Base-by-base conservation (phyloP, 1,140 invertebrate species). In the Mizuhopecten yessoensis region DNA sequence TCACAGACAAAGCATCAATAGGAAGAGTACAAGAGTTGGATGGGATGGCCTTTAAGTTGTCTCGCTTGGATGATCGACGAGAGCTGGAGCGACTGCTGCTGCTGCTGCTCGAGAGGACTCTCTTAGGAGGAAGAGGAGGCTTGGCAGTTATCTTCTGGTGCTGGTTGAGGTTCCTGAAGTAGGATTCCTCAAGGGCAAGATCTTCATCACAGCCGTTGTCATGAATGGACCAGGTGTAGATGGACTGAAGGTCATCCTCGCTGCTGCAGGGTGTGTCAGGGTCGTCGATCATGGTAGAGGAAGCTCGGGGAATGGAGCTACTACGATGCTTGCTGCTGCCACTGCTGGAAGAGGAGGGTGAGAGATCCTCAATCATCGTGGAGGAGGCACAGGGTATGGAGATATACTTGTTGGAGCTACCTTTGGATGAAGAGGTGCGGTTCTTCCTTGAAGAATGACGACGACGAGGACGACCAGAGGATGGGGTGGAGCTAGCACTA, bases 141-240 rank as follows among this genome's bases (percentile, higher is more conserved):
- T 90, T 93, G 34, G 86, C 89, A 88, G 34, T 34, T 34, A 75
- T 89, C 88, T 34, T 92, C 15, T 91, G 34, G 86, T 91, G 36
- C 23, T 87, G 87, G 86, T 91, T 93, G 13, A 93, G 92, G 34
- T 94, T 95, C 36, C 92, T 92, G 34, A 94, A 89, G 91, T 94
- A 95, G 7, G 95, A 95, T 86, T 94, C 93, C 90, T 95, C 93
- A 10, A 95, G 90, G 88, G 93, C 94, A 7, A 93, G 93, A 75
- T 93, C 93, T 34, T 94, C 94, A 34, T 94, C 94, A 17, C 86
- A 86, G 39, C 91, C 92, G 42, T 90, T 90, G 34, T 95, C 94
- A 89, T 94, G 93, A 39, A 94, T 92, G 23, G 95, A 95, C 95
- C 95, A 96, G 0, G 93, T 95, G 88, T 94, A 96, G 11, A 95